These are phyloP conservation scores for Endomychus coccineus DNA, from an alignment of 2,888 invertebrate species.

Conservation along the genomic window DNA sequence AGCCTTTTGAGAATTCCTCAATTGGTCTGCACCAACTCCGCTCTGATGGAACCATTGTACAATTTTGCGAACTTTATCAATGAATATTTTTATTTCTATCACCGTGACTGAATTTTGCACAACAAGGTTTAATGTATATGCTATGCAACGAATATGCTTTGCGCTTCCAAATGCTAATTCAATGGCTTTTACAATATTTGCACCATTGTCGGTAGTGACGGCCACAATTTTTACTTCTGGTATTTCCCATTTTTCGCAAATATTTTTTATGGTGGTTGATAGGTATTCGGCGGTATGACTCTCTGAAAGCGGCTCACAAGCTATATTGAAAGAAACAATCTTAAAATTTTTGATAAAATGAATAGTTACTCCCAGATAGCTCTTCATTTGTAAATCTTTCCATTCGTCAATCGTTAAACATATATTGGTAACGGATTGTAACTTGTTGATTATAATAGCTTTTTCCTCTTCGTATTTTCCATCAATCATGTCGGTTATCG, in stretches of 20 bases:
- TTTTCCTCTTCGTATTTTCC: slow-evolving; percentile 17
- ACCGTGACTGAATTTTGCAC: slow-evolving; percentile 2
- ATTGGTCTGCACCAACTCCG: slow-evolving; percentile 15
- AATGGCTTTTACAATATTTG: slow-evolving; percentile 17
- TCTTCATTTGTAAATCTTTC: slow-evolving; percentile 20
- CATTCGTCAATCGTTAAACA: slow-evolving; percentile 22
- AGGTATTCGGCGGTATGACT: slow-evolving; percentile 11
- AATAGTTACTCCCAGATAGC: slow-evolving; percentile 18
- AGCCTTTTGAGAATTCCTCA: slow-evolving; percentile 11
- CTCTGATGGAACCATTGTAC: slow-evolving; percentile 19
- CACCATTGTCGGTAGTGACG: slow-evolving; percentile 13
- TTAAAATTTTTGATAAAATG: slow-evolving; percentile 1
- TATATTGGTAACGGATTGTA: slow-evolving; percentile 13
- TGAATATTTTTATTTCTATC: background rate
- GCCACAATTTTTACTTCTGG: slow-evolving; percentile 7
- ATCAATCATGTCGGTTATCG: slow-evolving; percentile 15
- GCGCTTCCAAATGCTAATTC: slow-evolving; percentile 9
- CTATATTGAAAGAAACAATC: slow-evolving; percentile 2
- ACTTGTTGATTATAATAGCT: slow-evolving; percentile 12
- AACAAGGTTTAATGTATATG: slow-evolving; percentile 13
- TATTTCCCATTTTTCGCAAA: slow-evolving; percentile 14
- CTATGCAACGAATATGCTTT: slow-evolving; percentile 15
- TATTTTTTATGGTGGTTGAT: slow-evolving; percentile 1
- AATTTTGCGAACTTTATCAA: slow-evolving; percentile 3
- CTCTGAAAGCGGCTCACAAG: slow-evolving; percentile 2